phyloP scores from a whole-genome alignment of 1,140 invertebrate genomes.

The Drosophila nigrodunni region DNA sequence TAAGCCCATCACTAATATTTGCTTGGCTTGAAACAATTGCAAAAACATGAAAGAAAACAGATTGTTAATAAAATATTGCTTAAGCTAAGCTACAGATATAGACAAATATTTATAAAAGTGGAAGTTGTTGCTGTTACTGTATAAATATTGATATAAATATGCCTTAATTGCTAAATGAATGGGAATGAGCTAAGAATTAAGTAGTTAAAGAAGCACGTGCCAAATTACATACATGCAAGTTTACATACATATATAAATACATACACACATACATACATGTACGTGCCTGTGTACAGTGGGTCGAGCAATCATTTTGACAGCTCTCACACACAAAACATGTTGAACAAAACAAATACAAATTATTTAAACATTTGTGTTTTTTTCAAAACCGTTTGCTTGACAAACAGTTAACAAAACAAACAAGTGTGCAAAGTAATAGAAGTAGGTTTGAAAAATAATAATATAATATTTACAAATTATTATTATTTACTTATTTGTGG shows the following conservation, averaged over 20 bases:
- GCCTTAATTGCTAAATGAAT: slow-evolving; percentile 5
- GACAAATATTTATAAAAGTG: slow-evolving; percentile 1
- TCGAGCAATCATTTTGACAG: too few relatives aligned
- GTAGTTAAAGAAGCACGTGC: slow-evolving; percentile 3
- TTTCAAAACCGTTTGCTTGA: too few relatives aligned
- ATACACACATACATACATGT: slow-evolving; percentile 6
- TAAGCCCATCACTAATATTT: slow-evolving; percentile 6
- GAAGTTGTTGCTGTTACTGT: slow-evolving; percentile 4
- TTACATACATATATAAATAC: background rate
- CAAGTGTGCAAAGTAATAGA: too few relatives aligned
- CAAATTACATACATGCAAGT: background rate
- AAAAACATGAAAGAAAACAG: slow-evolving; percentile 7
- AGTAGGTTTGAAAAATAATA: too few relatives aligned
- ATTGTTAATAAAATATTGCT: slow-evolving; percentile 2
- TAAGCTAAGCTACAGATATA: slow-evolving; percentile 6
- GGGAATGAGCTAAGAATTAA: background rate
- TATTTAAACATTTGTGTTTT: too few relatives aligned
- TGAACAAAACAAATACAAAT: too few relatives aligned
- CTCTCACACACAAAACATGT: too few relatives aligned
- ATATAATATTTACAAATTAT: too few relatives aligned
- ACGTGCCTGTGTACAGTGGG: background rate
- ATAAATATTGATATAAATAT: background rate
- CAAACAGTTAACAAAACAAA: too few relatives aligned
- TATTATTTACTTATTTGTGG: too few relatives aligned
- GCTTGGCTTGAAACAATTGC: slow-evolving; percentile 20